These are phyloP conservation scores for Anthopleura xanthogrammica DNA, from an alignment of 92 coral and sea anemone species.

Conservation along the genomic window DNA sequence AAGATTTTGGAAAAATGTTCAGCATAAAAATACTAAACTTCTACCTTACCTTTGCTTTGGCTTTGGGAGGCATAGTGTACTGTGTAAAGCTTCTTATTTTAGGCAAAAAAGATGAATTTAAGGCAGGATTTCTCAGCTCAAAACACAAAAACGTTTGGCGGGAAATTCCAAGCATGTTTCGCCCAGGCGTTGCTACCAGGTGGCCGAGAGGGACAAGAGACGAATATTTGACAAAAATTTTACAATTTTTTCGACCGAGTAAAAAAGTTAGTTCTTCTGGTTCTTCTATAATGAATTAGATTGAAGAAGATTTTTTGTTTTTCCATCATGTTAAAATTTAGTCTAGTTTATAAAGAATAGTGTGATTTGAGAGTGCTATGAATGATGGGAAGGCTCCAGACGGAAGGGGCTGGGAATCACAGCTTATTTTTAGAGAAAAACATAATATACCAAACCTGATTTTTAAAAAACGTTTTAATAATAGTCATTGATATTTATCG, in stretches of 20 bases:
- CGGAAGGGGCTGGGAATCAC: too few relatives aligned
- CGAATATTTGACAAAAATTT: not conserved
- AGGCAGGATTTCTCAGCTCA: not conserved
- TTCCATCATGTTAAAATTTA: not conserved
- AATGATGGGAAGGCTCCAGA: too few relatives aligned
- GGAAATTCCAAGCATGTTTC: not conserved
- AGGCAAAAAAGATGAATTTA: not conserved
- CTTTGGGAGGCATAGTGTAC: slow-evolving; percentile 23
- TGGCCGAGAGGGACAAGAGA: not conserved
- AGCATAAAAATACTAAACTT: not conserved
- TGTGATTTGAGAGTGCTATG: too few relatives aligned
- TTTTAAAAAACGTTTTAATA: too few relatives aligned
- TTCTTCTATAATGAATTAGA: not conserved
- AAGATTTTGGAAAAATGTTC: not conserved
- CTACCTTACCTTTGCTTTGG: slow-evolving; percentile 20
- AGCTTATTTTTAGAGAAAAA: too few relatives aligned
- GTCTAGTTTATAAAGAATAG: not conserved
- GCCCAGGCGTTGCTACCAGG: slow-evolving; percentile 28
- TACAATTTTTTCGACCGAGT: not conserved
- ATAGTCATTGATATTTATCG: too few relatives aligned
- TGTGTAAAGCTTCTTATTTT: not conserved
- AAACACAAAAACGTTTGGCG: not conserved
- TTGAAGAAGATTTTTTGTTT: not conserved
- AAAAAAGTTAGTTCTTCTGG: not conserved
- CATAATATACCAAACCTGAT: too few relatives aligned